Percentiles rank a stretch among this genome's conserved stretches.
Conservation (phyloP, 2,797 vertebrate species). For the Oryzias dopingdopingensis region DNA sequence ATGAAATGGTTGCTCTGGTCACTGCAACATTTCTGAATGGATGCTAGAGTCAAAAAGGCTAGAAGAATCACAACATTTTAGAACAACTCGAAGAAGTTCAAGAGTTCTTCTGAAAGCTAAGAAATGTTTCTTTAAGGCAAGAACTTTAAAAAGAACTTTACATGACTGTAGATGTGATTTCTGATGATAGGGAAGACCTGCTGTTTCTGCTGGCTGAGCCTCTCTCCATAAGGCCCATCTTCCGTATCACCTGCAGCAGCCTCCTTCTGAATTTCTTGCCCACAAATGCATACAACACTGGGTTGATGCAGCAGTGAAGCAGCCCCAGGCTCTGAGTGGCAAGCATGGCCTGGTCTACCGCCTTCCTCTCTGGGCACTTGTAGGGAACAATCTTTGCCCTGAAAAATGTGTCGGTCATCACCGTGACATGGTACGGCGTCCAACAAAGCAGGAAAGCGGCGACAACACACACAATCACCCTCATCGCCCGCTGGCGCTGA, state of each 20-base stretch:
- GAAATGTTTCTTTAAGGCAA: background rate
- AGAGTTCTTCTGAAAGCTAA: too few relatives aligned
- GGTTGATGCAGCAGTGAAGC: slow-evolving; percentile 76
- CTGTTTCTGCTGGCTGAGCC: slow-evolving; percentile 24
- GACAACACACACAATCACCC: slow-evolving; percentile 67
- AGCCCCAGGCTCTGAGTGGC: slow-evolving; percentile 70
- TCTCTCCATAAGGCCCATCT: slow-evolving; percentile 29
- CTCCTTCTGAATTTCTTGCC: slow-evolving; percentile 70
- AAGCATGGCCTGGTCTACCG: slow-evolving; percentile 64
- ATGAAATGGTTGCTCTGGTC: too few relatives aligned
- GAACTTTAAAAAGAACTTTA: slow-evolving; percentile 30
- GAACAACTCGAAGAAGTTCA: background rate
- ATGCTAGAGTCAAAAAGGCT: too few relatives aligned
- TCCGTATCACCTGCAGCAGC: slow-evolving; percentile 44
- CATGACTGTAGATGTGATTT: slow-evolving; percentile 63
- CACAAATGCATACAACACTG: slow-evolving; percentile 74
- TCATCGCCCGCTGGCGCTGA: slow-evolving; percentile 72
- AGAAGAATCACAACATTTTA: background rate
- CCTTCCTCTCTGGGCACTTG: slow-evolving; percentile 43
- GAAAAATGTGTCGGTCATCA: slow-evolving; percentile 68
- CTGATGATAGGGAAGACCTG: slow-evolving; percentile 65
- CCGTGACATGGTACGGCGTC: slow-evolving; percentile 69
- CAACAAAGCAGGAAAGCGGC: slow-evolving; percentile 73
- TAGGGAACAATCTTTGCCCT: slow-evolving; percentile 52
- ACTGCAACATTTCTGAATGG: too few relatives aligned